Evolutionary conservation across 2,113 vertebrate species (phyloP), one percentile per base, ranked within the genome.

Genomic region (Porphyrio hochstetteri): DNA sequence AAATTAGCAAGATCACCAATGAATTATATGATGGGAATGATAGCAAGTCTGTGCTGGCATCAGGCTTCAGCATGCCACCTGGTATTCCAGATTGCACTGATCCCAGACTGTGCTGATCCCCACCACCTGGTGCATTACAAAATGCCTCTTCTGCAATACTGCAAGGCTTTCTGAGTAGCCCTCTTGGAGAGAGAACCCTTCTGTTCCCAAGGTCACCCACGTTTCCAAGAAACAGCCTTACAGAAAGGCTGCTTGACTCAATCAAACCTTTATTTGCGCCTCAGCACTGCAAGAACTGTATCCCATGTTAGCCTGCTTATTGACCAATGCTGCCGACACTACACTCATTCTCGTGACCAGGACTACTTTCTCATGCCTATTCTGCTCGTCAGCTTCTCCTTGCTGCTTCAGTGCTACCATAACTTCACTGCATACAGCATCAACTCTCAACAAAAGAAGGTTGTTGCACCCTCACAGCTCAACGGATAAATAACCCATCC

Each of bases 41-140:
- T 72, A 80, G 94, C 71, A 70, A 96, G 86, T 91, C 92, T 92
- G 85, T 74, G 90, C 88, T 96, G 96, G 96, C 96, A 95, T 76
- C 59, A 88, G 75, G 55, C 82, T 90, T 86, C 68, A 17, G 59
- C 76, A 33, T 86, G 86, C 96, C 96, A 97, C 95, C 95, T 97
- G 96, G 85, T 93, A 96, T 69, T 96, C 95, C 96, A 97, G 96
- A 97, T 96, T 97, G 96, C 88, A 86, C 71, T 50, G 88, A 96
- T 90, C n/a, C 85, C 85, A 93, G 95, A 75, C 94, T 77, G 85
- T 57, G 90, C 92, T 86, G 79, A 90, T 95, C 76, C 84, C 71
- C 82, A 95, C 96, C 96, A 93, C 94, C 94, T 92, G 95, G 85
- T 90, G 55, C 71, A 90, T 77, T 77, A 59, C 86, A 93, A 63